Evolutionary conservation across 1,140 invertebrate species (phyloP).

Genomic region (Nasonia giraulti): DNA sequence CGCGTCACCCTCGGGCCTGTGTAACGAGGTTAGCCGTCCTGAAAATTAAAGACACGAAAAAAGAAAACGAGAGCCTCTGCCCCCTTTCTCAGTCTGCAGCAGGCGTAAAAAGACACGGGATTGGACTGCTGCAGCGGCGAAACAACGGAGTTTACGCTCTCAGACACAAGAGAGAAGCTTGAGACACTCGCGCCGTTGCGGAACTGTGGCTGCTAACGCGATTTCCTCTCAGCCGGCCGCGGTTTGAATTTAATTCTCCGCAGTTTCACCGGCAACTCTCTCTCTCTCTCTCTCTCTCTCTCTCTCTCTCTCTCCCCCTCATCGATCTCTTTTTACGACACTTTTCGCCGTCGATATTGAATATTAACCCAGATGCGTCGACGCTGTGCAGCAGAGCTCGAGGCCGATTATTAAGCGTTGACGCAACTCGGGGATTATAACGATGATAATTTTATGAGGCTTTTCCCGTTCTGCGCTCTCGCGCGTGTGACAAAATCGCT

Average conservation of each 20-base stretch:
- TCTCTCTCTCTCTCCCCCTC: constrained; percentile 19
- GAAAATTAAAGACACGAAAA: constrained; percentile 44
- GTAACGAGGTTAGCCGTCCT: constrained; percentile 45
- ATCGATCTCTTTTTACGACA: background rate
- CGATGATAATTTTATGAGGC: background rate
- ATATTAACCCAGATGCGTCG: background rate
- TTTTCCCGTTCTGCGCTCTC: constrained; percentile 23
- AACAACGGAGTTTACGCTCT: too few species aligned
- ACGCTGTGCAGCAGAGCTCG: background rate
- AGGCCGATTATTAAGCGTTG: too few species aligned
- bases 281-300: constrained; percentile 12
- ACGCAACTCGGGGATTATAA: background rate
- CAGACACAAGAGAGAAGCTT: background rate
- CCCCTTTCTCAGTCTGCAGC: background rate
- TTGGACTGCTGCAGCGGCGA: background rate
- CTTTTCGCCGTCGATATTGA: background rate
- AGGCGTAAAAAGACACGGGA: constrained; percentile 2
- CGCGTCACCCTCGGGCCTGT: background rate
- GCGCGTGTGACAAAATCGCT: constrained; percentile 27
- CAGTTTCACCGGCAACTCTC: constrained; percentile 50
- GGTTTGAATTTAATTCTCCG: constrained; percentile 27
- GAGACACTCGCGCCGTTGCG: constrained; percentile 1
- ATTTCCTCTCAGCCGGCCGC: constrained; percentile 8
- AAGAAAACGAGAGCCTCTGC: background rate
- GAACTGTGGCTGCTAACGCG: constrained; percentile 31